Evolutionary conservation across 2,113 vertebrate species (phyloP).

Genomic region (Trachemys scripta): DNA sequence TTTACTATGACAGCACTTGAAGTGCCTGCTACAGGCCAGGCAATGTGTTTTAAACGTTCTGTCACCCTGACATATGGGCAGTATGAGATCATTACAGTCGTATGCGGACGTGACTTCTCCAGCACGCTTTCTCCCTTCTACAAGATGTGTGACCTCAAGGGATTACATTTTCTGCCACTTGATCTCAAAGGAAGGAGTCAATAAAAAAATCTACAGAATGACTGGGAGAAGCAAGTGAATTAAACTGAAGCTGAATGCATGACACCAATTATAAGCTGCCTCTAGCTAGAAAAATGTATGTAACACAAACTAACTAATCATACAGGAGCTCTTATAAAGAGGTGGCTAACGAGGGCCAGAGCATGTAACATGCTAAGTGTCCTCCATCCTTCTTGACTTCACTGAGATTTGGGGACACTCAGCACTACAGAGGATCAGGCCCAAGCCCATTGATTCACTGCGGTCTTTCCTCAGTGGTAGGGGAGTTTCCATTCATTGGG

Average conservation of each 20-base stretch:
- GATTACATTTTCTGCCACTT: neutral
- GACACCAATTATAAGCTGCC: neutral
- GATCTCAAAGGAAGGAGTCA: neutral
- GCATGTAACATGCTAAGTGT: neutral
- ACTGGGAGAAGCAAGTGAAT: neutral
- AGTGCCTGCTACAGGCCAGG: neutral
- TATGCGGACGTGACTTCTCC: rapidly evolving
- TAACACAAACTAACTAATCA: neutral
- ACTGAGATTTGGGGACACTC: neutral
- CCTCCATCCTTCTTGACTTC: neutral
- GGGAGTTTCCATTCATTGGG: slow-evolving; percentile 16
- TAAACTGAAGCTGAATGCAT: neutral
- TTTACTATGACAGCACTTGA: neutral
- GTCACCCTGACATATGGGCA: neutral
- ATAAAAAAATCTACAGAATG: neutral
- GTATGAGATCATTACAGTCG: neutral
- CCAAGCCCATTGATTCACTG: slow-evolving; percentile 1
- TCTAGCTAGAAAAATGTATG: neutral
- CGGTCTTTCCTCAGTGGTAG: neutral
- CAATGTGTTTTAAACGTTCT: neutral
- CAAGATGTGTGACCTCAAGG: neutral
- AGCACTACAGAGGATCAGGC: neutral
- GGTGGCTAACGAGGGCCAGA: neutral
- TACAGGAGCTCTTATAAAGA: neutral
- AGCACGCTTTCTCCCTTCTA: neutral